These are phyloP conservation scores for Butastur rufipennis DNA, from an alignment of 2,113 vertebrate species.

Conservation along the genomic window DNA sequence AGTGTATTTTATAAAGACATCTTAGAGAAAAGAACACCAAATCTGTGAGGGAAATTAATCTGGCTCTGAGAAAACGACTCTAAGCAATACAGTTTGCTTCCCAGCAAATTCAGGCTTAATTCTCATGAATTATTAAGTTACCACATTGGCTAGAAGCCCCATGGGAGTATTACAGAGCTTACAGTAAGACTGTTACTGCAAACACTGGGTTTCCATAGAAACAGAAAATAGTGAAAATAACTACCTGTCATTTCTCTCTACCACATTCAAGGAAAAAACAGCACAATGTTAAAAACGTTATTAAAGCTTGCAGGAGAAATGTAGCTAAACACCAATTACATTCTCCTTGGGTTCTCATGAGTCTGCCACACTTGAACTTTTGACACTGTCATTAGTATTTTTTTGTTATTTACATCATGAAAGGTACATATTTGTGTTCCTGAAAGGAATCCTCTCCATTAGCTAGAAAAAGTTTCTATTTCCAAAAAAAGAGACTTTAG, in stretches of 20 bases:
- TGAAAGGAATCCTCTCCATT: background rate
- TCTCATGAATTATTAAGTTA: constrained; percentile 52
- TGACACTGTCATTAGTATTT: background rate
- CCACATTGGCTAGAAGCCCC: background rate
- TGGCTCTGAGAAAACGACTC: constrained; percentile 29
- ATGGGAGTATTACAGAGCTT: constrained; percentile 33
- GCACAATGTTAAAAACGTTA: background rate
- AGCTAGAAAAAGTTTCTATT: background rate
- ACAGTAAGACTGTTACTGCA: constrained; percentile 34
- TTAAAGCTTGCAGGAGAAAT: constrained; percentile 2
- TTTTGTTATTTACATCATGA: background rate
- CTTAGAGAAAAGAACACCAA: constrained; percentile 14
- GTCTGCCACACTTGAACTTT: background rate
- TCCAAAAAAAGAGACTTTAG: background rate
- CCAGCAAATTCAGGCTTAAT: constrained; percentile 40
- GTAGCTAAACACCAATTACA: background rate
- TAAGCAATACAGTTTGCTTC: constrained; percentile 18
- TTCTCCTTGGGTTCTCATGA: background rate
- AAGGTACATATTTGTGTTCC: background rate
- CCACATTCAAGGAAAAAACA: constrained; percentile 17
- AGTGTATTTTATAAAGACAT: constrained; percentile 36
- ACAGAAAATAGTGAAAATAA: constrained; percentile 61
- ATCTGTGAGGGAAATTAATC: constrained; percentile 46
- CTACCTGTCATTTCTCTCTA: constrained; percentile 31
- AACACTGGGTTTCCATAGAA: constrained; percentile 54